Percentiles rank a stretch among this genome's conserved stretches.
phyloP scores from a whole-genome alignment of 2,888 invertebrate genomes.

The Adelognathus sp. region DNA sequence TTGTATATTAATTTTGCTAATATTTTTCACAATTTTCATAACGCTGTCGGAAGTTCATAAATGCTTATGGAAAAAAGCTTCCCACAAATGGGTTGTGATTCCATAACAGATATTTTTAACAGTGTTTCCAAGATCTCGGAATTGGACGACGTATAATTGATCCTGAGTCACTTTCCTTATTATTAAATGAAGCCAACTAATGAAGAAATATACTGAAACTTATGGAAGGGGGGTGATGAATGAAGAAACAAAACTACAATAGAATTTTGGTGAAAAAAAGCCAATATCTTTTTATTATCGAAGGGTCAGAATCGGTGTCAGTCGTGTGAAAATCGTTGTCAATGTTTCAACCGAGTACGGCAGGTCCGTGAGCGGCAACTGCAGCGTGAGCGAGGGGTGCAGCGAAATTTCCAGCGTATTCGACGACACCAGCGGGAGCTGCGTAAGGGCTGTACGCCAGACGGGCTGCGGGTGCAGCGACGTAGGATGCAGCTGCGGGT shows the following conservation, averaged over 20 bases:
- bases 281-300: slow-evolving; percentile 42
- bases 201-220: too few relatives aligned
- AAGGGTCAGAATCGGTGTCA: slow-evolving; percentile 24
- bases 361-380: slow-evolving; percentile 52
- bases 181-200: too few relatives aligned
- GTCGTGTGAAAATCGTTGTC: background rate
- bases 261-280: slow-evolving; percentile 28
- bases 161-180: too few relatives aligned
- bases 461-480: slow-evolving; percentile 78
- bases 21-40: too few relatives aligned
- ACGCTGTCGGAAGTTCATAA: too few relatives aligned
- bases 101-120: too few relatives aligned
- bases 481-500: slow-evolving; percentile 69
- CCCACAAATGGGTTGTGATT: too few relatives aligned
- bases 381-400: slow-evolving; percentile 57
- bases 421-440: slow-evolving; percentile 64
- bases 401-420: slow-evolving; percentile 58
- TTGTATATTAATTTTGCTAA: too few relatives aligned
- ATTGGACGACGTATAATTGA: too few relatives aligned
- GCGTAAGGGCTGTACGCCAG: slow-evolving; percentile 70
- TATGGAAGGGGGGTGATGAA: too few relatives aligned
- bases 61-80: too few relatives aligned
- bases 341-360: slow-evolving; percentile 51
- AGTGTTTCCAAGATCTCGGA: too few relatives aligned
- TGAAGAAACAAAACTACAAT: background rate